Base-by-base conservation (phyloP, 2,888 invertebrate species). In the Mesoligia furuncula region DNA sequence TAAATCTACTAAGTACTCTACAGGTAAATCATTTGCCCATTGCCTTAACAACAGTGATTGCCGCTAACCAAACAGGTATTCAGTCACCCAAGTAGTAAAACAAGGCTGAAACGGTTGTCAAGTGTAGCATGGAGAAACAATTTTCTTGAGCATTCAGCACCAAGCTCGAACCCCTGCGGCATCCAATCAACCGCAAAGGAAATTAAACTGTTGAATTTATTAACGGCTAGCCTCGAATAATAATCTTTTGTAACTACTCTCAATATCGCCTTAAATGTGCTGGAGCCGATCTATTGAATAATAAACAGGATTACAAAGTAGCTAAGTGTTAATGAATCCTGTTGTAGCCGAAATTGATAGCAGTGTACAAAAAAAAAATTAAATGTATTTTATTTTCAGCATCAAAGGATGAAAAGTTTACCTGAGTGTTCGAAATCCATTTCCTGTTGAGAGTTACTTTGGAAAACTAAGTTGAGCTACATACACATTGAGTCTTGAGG, bases 141-240 rank as follows among this genome's bases (percentile, higher is more conserved):
- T 92, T 90, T 90, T 90, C 87, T 87, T 84, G 86, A 86, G 81
- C 81, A 85, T 84, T 82, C 86, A 77, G 77, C 72, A 81, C 84
- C 77, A 78, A 78, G 75, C 61, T 78, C 74, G 68, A 79, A 24
- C 85, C 90, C 91, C 90, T 86, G 89, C 88, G 88, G 92, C 91
- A 91, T 90, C 91, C 93, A 93, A 93, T 94, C 94, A 92, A 90
- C 93, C 93, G 90, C 93, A 93, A 92, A 94, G 94, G 94, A 95
- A 94, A 95, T 94, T 93, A 94, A 94, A 94, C 93, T 92, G 91
- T 92, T 93, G 91, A 93, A 94, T 94, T 91, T 94, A 94, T 94
- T 93, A 94, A 92, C 89, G 89, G 90, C 88, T 89, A 89, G 88
- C 82, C 86, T 83, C 86, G 87, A 90, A 89, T 91, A 91, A 90